A percentile compares a stretch with the other conserved stretches of the same genome.
Evolutionary conservation across 1,140 invertebrate species (phyloP).

Genomic region (Stegodyphus mimosarum): DNA sequence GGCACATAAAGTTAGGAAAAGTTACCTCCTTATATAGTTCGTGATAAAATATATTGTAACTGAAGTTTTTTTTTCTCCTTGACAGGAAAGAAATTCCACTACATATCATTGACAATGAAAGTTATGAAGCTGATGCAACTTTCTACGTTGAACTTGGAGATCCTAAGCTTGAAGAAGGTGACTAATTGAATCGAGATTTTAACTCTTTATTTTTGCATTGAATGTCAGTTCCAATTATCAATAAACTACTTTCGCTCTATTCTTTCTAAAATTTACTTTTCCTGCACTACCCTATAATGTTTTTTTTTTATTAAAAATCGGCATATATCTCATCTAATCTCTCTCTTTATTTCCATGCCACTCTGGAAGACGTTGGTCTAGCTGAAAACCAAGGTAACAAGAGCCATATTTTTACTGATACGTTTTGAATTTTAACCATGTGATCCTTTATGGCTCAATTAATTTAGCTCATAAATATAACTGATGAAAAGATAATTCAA

Average conservation of each 20-base stretch:
- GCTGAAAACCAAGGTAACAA: slow-evolving; percentile 53
- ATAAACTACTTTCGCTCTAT: slow-evolving; percentile 19
- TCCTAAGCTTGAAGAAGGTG: slow-evolving; percentile 86
- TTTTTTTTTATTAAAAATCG: slow-evolving; percentile 31
- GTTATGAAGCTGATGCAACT: slow-evolving; percentile 95
- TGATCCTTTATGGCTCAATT: slow-evolving; percentile 19
- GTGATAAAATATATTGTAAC: background rate
- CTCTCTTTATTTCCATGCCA: slow-evolving; percentile 60
- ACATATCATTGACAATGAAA: slow-evolving; percentile 93
- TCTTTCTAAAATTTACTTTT: slow-evolving; percentile 4
- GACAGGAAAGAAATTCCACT: slow-evolving; percentile 85
- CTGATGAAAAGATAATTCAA: too few relatives aligned
- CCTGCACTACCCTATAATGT: slow-evolving; percentile 36
- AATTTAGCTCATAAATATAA: background rate
- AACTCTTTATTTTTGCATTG: background rate
- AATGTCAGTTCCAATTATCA: background rate
- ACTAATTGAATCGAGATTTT: slow-evolving; percentile 65
- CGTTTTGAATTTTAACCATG: slow-evolving; percentile 5
- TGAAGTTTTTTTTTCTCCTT: slow-evolving; percentile 69
- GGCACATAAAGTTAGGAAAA: too few relatives aligned
- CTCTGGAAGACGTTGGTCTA: slow-evolving; percentile 42
- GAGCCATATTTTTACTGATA: slow-evolving; percentile 39
- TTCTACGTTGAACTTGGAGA: slow-evolving; percentile 92
- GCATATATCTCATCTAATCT: slow-evolving; percentile 48
- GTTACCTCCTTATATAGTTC: too few relatives aligned